Evolutionary conservation across 2,888 invertebrate species (phyloP), one percentile per base, ranked within the genome.

Genomic region (Glyphotaelius pellucidus): DNA sequence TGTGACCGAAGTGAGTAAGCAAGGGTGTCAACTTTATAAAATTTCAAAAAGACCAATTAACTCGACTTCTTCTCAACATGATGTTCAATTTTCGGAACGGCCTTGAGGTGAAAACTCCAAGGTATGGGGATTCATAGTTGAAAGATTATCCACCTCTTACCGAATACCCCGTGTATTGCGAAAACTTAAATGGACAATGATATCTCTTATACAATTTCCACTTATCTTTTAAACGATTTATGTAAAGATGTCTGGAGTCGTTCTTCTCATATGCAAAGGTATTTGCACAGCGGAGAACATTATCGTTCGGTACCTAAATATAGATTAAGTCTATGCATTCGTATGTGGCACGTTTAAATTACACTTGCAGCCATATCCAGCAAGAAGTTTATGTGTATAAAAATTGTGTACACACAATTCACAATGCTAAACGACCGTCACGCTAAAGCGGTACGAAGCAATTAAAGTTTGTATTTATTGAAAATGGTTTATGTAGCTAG

Each of bases 341-440:
- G 35, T 35, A 83, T 83, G 83, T 38, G 32, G 31, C 83, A 83
- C 35, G 9, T 83, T 35, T 32, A 83, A 83, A 32, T 83, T 83
- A 32, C 15, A 32, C 25, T 67, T 67, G 32, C 35, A 25, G 83
- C 35, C 31, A 35, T 83, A 83, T 83, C 15, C 32, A 83, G 35
- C 83, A 3, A 83, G 83, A 35, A 32, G n/a, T n/a, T n/a, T n/a
- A 83, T 35, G 32, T 19, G 15, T 83, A 31, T 35, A 83, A 32
- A 83, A 35, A 83, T 83, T 67, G 19, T 83, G 19, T 83, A 83
- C 83, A 83, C 35, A 83, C 35, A 25, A 83, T 35, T 35, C 83
- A 15, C 83, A 31, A 87, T 87, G 87, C 87, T 87, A 87, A 87
- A 87, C 30, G 52, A 87, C 31, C 19, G 87, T 67, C 87, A 52